Base-by-base conservation (phyloP, 1,140 invertebrate genomes). In the Drosophila repletoides region DNA sequence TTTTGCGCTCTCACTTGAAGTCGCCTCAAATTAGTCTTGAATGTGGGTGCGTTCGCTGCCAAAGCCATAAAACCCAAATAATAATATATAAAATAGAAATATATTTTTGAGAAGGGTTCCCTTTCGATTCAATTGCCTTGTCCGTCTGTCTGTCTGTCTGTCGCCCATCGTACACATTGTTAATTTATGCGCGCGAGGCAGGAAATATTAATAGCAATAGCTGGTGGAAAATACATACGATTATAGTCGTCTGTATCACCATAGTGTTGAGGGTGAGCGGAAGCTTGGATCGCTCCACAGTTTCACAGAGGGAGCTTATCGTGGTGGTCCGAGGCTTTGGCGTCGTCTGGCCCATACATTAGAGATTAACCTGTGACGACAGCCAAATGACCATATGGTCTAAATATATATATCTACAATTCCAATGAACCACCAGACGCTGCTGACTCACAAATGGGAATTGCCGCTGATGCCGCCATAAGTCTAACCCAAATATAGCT, bases 151-250 rank as follows among this genome's bases (percentile, higher is more conserved):
- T 6, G 19, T 5, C 19, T 14, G 7, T n/a, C 6, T n/a, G n/a
- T 10, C 43, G 4, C 29, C 48, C 7, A 52, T 36, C 31, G 24
- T 52, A 21, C 40, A 41, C 26, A 56, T 28, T 38, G 63, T 84
- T 83, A 77, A 83, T 83, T 83, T 83, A 83, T 84, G 77, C 79
- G 70, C 77, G 74, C 79, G 77, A 73, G 73, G 56, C 77, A 83
- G 77, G 79, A 83, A 84, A 84, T 83, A 83, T 84, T 83, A 83
- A 83, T 84, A 59, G 73, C 72, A 73, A 80, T 64, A 55, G 59
- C 24, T 49, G 48, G 22, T 31, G 9, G 34, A 9, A 9, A 21
- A 10, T 53, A 53, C 7, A 65, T 69, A 60, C 48, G 71, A 46
- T 28, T n/a, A n/a, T n/a, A n/a, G n/a, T n/a, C n/a, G n/a, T 43